These are phyloP conservation scores for Galerucella nymphaeae DNA, from an alignment of 2,888 invertebrate genomes.

Conservation along the genomic window DNA sequence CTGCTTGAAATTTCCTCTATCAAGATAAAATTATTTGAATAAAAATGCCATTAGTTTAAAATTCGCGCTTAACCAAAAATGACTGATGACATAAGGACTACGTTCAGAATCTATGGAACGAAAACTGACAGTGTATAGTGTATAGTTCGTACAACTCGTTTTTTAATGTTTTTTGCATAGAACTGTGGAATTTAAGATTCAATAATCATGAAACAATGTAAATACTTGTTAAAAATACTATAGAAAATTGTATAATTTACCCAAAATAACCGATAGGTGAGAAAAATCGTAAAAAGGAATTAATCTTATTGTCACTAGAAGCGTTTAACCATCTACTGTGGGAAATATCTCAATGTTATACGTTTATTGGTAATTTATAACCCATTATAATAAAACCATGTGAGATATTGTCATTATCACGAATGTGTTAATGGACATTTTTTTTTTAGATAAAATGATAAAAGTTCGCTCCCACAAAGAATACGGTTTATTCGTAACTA, in stretches of 20 bases:
- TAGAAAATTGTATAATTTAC: neutral
- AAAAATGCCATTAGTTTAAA: too few relatives aligned
- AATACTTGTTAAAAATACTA: too few relatives aligned
- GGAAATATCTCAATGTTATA: neutral
- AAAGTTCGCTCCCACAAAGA: neutral
- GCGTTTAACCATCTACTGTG: neutral
- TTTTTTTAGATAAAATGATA: neutral
- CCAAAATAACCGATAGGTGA: neutral
- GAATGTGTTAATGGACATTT: conserved; percentile 24
- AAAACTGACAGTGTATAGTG: too few relatives aligned
- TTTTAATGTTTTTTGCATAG: too few relatives aligned
- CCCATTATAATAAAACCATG: conserved; percentile 21
- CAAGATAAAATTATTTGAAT: too few relatives aligned
- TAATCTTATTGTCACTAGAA: neutral
- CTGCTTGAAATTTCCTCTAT: too few relatives aligned
- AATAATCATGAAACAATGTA: too few relatives aligned
- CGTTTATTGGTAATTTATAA: conserved; percentile 22
- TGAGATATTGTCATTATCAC: conserved; percentile 30
- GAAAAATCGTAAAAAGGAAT: neutral
- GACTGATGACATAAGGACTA: too few relatives aligned
- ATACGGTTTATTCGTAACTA: neutral
- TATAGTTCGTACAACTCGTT: too few relatives aligned
- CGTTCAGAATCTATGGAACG: too few relatives aligned
- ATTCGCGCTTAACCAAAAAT: too few relatives aligned
- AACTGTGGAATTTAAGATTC: too few relatives aligned